Conservation (phyloP, 2,888 invertebrate species). For the Leuctra nigra region DNA sequence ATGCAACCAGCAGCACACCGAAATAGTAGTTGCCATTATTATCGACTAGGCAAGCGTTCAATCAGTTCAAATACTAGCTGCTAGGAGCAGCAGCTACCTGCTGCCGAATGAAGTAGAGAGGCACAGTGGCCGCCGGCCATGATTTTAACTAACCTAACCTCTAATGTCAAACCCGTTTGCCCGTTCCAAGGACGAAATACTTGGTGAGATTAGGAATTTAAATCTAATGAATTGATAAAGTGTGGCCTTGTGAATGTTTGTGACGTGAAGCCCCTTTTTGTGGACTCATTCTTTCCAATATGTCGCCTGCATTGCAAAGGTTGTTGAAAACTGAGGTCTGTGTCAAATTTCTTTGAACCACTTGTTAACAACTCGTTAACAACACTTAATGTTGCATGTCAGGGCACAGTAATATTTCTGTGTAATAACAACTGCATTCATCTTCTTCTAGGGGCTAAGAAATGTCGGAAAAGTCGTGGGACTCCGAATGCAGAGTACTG, state of each 20-base stretch:
- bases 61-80: neutral
- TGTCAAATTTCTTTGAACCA: neutral
- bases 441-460: slow-evolving; percentile 11
- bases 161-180: too few relatives aligned
- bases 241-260: slow-evolving; percentile 1
- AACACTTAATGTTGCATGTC: too few relatives aligned
- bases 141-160: too few relatives aligned
- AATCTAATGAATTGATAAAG: slow-evolving; percentile 1
- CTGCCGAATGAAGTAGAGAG: too few relatives aligned
- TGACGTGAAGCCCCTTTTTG: neutral
- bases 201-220: neutral
- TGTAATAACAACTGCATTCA: too few relatives aligned
- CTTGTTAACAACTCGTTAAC: too few relatives aligned
- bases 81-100: too few relatives aligned
- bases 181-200: slow-evolving; percentile 8
- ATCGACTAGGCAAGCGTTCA: too few relatives aligned
- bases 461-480: slow-evolving; percentile 1
- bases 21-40: too few relatives aligned
- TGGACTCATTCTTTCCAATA: slow-evolving; percentile 10
- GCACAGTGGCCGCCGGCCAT: too few relatives aligned
- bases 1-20: too few relatives aligned
- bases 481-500: slow-evolving; percentile 45
- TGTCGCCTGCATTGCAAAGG: slow-evolving; percentile 16
- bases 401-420: too few relatives aligned
- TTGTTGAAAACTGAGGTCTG: slow-evolving; percentile 7